Percentiles rank a stretch among this genome's conserved stretches.
Evolutionary conservation across 2,113 vertebrate species (phyloP).

Genomic region (Podocnemis expansa): DNA sequence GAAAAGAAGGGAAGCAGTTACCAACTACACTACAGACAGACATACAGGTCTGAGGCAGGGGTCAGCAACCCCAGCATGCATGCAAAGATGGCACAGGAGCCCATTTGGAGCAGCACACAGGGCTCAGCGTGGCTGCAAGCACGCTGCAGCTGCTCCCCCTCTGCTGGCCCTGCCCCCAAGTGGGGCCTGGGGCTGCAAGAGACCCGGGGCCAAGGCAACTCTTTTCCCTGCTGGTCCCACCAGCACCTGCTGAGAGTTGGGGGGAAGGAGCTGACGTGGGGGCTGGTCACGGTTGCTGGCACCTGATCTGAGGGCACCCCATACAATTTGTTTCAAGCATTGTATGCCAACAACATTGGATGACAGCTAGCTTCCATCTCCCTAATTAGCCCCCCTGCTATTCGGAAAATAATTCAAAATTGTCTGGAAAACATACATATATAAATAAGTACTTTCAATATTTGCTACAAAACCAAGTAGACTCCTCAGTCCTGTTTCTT

Average conservation of each 20-base stretch:
- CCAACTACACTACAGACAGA: not conserved
- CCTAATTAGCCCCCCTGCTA: not conserved
- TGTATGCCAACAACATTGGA: not conserved
- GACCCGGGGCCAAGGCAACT: too few species aligned
- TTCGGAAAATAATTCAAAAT: not conserved
- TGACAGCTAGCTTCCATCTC: not conserved
- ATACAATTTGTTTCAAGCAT: not conserved
- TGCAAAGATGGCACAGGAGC: too few species aligned
- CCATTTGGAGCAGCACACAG: too few species aligned
- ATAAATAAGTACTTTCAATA: not conserved
- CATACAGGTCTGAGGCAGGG: not conserved
- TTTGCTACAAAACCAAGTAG: not conserved
- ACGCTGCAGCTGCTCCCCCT: too few species aligned
- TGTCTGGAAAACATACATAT: not conserved
- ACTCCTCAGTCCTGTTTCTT: not conserved
- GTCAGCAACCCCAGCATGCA: too few species aligned
- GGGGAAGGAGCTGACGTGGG: too few species aligned
- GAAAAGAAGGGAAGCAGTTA: slow-evolving; percentile 57
- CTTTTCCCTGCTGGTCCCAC: too few species aligned
- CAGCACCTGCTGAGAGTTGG: too few species aligned
- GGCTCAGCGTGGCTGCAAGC: too few species aligned
- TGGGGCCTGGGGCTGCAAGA: too few species aligned
- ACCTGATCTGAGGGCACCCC: not conserved
- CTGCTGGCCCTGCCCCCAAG: too few species aligned
- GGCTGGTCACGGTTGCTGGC: too few species aligned